Conservation (phyloP, 2,113 vertebrate species). For the Callocephalon fimbriatum region DNA sequence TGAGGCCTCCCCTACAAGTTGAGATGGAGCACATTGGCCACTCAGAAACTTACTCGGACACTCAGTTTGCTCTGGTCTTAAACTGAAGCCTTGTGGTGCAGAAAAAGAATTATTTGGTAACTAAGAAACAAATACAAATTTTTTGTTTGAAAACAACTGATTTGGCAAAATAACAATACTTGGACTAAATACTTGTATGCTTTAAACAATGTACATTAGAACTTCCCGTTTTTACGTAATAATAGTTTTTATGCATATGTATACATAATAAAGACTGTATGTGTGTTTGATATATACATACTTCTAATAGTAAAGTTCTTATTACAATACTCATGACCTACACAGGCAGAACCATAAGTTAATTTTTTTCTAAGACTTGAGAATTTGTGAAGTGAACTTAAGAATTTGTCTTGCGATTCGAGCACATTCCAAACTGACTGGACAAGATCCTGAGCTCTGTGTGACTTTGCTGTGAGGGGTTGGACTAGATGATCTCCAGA, state of each 20-base stretch:
- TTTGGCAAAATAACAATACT: not conserved
- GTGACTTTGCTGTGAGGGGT: not conserved
- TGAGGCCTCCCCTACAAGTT: not conserved
- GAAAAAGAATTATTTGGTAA: not conserved
- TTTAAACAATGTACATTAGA: not conserved
- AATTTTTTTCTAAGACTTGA: not conserved
- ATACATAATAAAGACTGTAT: not conserved
- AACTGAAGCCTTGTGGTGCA: not conserved
- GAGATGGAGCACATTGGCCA: not conserved
- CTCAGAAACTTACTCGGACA: not conserved
- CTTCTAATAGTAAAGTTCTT: not conserved
- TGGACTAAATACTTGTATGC: not conserved
- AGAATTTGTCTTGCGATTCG: not conserved
- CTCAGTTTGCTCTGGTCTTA: not conserved
- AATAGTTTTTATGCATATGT: not conserved
- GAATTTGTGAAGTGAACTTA: not conserved
- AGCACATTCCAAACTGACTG: rapidly evolving
- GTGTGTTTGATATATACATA: too few species aligned
- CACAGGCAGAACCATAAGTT: not conserved
- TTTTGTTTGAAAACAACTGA: not conserved
- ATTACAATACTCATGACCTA: not conserved
- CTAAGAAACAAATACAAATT: not conserved
- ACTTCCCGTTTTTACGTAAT: not conserved
- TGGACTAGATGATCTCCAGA: not conserved
- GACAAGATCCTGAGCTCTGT: not conserved